A percentile compares a stretch with the other conserved stretches of the same genome.
phyloP scores from a whole-genome alignment of 2,113 vertebrate genomes.

The Rynchops niger region DNA sequence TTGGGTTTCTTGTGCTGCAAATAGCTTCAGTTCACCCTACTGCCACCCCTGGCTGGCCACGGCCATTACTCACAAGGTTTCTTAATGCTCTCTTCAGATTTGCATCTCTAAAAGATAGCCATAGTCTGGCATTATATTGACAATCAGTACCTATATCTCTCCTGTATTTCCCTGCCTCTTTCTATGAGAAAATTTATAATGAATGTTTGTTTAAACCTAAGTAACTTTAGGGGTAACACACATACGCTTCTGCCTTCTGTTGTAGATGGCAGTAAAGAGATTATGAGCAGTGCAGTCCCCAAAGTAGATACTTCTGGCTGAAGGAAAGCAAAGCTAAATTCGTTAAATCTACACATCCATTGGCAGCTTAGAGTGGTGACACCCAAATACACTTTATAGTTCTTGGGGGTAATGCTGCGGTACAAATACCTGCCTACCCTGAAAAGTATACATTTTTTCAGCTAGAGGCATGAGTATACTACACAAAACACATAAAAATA shows the following conservation, averaged over 20 bases:
- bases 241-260: background rate
- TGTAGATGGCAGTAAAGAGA: background rate
- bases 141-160: background rate
- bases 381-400: background rate
- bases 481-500: background rate
- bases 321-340: background rate
- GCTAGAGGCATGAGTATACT: background rate
- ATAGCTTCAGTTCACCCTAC: background rate
- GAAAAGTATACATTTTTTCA: background rate
- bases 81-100: background rate
- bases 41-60: background rate
- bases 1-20: background rate
- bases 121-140: background rate
- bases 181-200: background rate
- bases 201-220: background rate
- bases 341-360: background rate
- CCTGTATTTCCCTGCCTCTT: background rate
- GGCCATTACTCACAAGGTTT: background rate
- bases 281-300: background rate
- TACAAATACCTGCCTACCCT: background rate
- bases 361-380: background rate
- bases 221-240: background rate
- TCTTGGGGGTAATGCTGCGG: background rate
- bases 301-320: background rate
- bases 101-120: background rate